phyloP scores from a whole-genome alignment of 2,113 vertebrate species.

The Prunella fulvescens region DNA sequence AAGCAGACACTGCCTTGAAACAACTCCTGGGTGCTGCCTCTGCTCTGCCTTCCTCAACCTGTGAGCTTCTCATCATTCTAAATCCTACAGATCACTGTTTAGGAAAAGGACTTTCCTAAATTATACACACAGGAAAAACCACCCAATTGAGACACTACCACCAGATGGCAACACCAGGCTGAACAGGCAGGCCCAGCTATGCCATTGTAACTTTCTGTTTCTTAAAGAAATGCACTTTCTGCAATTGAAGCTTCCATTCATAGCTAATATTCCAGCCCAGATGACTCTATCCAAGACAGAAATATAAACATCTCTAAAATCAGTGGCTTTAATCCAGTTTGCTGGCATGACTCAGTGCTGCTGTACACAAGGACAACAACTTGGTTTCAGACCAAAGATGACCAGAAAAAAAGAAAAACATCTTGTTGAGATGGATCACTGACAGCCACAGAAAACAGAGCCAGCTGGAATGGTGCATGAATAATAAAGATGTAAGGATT shows the following conservation, averaged over 20 bases:
- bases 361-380: not conserved
- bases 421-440: not conserved
- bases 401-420: not conserved
- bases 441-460: not conserved
- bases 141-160: not conserved
- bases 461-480: not conserved
- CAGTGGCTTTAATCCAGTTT: not conserved
- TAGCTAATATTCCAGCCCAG: not conserved
- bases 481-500: not conserved
- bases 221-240: not conserved
- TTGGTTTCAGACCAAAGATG: not conserved
- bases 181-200: not conserved
- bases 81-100: not conserved
- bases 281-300: not conserved
- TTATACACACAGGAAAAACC: not conserved
- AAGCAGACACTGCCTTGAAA: not conserved
- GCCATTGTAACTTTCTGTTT: not conserved
- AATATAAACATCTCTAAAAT: not conserved
- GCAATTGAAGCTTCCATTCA: not conserved
- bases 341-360: not conserved
- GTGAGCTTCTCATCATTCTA: not conserved
- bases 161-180: slow-evolving; percentile 34
- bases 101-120: not conserved
- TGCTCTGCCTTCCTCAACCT: not conserved
- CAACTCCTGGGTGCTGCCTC: not conserved